Evolutionary conservation across 1,140 invertebrate genomes (phyloP).

Genomic region (Eumeta japonica): DNA sequence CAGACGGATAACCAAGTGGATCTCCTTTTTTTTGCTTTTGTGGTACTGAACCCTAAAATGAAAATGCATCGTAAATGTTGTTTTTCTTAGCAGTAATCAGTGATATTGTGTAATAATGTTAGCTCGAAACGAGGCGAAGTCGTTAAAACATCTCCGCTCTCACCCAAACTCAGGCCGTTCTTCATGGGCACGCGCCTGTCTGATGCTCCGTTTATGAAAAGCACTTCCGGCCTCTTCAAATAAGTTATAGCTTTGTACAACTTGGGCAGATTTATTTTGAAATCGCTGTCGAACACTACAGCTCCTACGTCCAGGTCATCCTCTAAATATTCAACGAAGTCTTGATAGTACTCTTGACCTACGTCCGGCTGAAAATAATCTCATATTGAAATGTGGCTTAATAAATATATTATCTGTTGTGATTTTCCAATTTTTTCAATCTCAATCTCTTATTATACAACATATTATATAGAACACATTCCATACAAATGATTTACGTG

Average conservation of each 20-base stretch:
- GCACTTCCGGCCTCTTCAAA: constrained; percentile 44
- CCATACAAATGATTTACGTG: too few species aligned
- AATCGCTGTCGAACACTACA: constrained; percentile 56
- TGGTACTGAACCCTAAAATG: too few species aligned
- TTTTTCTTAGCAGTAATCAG: too few species aligned
- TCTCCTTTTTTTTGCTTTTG: not conserved
- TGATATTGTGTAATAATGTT: too few species aligned
- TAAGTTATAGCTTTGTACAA: constrained; percentile 51
- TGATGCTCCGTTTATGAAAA: constrained; percentile 49
- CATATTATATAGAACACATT: too few species aligned
- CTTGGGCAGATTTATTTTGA: constrained; percentile 46
- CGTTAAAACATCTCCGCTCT: too few species aligned
- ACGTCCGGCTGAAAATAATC: constrained; percentile 27
- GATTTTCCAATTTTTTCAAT: too few species aligned
- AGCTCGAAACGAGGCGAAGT: too few species aligned
- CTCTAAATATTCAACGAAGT: constrained; percentile 31
- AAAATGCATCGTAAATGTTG: too few species aligned
- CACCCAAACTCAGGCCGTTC: constrained; percentile 27
- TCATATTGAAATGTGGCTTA: not conserved
- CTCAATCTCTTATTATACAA: too few species aligned
- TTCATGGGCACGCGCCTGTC: constrained; percentile 46
- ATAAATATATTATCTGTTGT: too few species aligned
- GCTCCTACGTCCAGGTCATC: constrained; percentile 49
- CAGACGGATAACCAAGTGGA: not conserved
- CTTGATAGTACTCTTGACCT: constrained; percentile 28